Evolutionary conservation across 2,888 invertebrate genomes (phyloP).

Genomic region (Drosophila algonquin): DNA sequence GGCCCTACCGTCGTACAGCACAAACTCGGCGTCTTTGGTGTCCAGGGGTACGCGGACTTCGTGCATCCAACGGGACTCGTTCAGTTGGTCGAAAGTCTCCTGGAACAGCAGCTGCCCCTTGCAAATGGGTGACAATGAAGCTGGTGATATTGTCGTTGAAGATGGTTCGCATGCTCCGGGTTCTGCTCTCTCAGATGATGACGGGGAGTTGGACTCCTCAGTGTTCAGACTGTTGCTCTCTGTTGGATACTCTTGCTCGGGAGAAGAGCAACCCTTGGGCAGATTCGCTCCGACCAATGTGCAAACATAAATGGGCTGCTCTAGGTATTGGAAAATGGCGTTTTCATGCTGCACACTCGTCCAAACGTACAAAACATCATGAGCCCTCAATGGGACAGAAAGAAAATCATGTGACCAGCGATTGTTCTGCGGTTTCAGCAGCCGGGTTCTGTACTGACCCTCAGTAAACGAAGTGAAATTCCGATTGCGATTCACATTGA

Average conservation of each 20-base stretch:
- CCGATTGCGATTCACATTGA: conserved; percentile 87
- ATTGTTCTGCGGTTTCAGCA: conserved; percentile 83
- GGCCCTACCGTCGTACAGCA: conserved; percentile 81
- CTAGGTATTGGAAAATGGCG: conserved; percentile 82
- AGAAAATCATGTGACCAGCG: conserved; percentile 85
- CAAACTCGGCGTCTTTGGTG: conserved; percentile 84
- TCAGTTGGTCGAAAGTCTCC: conserved; percentile 85
- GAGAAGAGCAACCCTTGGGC: conserved; percentile 40
- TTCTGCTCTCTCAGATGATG: neutral
- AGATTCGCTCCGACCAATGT: conserved; percentile 42
- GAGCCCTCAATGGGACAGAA: conserved; percentile 84
- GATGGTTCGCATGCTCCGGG: conserved; percentile 24
- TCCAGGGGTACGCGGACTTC: conserved; percentile 86
- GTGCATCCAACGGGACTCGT: conserved; percentile 85
- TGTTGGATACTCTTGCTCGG: neutral
- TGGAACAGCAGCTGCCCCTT: conserved; percentile 86
- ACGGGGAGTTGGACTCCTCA: neutral
- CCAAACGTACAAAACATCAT: conserved; percentile 87
- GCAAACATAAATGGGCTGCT: conserved; percentile 56
- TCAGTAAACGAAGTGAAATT: conserved; percentile 84
- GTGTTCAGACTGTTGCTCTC: conserved; percentile 7
- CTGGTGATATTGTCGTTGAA: conserved; percentile 50
- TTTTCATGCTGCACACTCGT: conserved; percentile 86
- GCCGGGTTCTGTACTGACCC: conserved; percentile 86
- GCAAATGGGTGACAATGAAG: conserved; percentile 78